Evolutionary conservation across 2,113 vertebrate genomes (phyloP).

Genomic region (Puntigrus tetrazona): DNA sequence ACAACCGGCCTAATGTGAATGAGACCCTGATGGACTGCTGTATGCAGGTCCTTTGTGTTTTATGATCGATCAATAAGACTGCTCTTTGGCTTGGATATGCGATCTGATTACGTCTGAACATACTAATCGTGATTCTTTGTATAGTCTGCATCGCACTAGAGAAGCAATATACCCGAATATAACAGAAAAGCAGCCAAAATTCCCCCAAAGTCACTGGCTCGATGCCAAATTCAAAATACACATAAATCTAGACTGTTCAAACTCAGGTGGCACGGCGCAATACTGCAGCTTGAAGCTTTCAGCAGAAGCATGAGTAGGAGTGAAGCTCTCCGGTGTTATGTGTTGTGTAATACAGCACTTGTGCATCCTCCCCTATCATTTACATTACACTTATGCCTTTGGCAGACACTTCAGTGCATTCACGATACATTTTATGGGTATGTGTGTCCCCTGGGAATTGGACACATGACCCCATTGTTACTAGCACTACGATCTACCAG

Average conservation of each 20-base stretch:
- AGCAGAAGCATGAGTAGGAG: constrained; percentile 7
- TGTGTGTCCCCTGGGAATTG: neutral
- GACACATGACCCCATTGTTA: neutral
- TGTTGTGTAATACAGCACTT: constrained; percentile 19
- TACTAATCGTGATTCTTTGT: constrained; percentile 46
- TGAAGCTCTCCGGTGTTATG: neutral
- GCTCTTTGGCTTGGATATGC: constrained; percentile 66
- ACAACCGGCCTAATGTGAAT: neutral
- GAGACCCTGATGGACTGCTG: constrained; percentile 64
- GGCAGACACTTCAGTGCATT: neutral
- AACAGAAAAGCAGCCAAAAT: neutral
- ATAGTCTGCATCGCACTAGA: constrained; percentile 37
- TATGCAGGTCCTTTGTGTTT: constrained; percentile 62
- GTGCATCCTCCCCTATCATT: constrained; percentile 2
- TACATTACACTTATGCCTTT: constrained; percentile 1
- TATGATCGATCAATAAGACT: constrained; percentile 66
- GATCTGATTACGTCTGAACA: constrained; percentile 66
- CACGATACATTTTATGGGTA: neutral
- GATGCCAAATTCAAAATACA: neutral
- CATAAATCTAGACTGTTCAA: constrained; percentile 14
- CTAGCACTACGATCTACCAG: neutral
- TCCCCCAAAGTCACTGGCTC: neutral
- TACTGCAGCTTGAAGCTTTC: neutral
- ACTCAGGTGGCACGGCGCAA: neutral
- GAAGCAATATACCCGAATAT: constrained; percentile 17